Conservation (phyloP, 2,888 invertebrate species). For the Sarcophaga rosellei region DNA sequence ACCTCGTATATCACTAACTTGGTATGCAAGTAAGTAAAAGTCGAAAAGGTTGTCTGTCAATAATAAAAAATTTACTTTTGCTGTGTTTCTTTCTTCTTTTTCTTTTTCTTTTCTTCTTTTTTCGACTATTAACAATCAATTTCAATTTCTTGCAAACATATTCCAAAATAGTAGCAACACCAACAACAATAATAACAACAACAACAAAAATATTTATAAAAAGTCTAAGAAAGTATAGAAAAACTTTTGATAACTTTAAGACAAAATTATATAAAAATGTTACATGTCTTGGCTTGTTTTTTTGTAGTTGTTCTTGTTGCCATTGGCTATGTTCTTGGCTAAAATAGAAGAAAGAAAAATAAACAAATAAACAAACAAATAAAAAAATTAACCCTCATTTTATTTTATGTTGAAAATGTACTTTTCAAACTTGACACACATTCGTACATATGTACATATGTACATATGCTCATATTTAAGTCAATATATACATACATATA, state of each 20-base stretch:
- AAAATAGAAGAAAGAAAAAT: neutral
- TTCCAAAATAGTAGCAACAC: conserved; percentile 12
- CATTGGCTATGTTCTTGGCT: conserved; percentile 3
- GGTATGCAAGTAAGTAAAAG: neutral
- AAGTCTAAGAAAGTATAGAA: conserved; percentile 17
- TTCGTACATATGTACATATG: neutral
- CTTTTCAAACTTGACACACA: neutral
- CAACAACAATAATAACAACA: conserved; percentile 19
- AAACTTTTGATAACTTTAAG: conserved; percentile 47
- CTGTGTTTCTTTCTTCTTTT: conserved; percentile 25
- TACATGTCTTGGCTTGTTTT: neutral
- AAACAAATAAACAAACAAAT: neutral
- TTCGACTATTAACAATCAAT: conserved; percentile 64
- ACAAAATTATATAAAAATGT: conserved; percentile 26
- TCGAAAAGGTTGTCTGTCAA: conserved; percentile 42
- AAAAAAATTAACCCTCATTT: conserved; percentile 47
- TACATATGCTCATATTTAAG: too few relatives aligned
- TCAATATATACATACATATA: neutral
- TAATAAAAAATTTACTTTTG: conserved; percentile 35
- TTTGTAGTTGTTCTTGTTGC: conserved; percentile 9
- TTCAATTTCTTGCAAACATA: conserved; percentile 58
- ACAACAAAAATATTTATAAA: conserved; percentile 15
- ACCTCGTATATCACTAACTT: neutral
- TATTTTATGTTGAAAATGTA: conserved; percentile 30
- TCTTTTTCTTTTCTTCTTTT: conserved; percentile 12